phyloP scores from a whole-genome alignment of 2,888 invertebrate genomes.

The Pammene fasciana region DNA sequence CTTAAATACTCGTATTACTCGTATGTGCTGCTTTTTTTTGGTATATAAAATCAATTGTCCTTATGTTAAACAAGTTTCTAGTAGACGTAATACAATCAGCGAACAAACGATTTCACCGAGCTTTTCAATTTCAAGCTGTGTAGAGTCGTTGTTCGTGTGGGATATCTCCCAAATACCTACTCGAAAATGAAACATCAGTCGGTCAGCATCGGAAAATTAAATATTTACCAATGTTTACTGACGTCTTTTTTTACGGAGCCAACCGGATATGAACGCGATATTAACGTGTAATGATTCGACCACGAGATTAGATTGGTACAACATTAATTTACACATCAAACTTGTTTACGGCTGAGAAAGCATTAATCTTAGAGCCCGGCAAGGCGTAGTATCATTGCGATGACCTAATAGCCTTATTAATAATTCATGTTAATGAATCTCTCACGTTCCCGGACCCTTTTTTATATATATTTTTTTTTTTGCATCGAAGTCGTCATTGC shows the following conservation, averaged over 20 bases:
- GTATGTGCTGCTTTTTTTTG: no score
- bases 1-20: no score
- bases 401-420: slow-evolving; percentile 5
- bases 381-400: background rate
- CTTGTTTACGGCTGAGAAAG: slow-evolving; percentile 14
- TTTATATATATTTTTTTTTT: background rate
- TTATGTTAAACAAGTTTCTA: no score
- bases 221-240: slow-evolving; percentile 22
- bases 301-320: slow-evolving; percentile 26
- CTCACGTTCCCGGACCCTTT: slow-evolving; percentile 3
- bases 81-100: no score
- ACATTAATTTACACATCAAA: slow-evolving; percentile 20
- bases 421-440: background rate
- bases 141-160: no score
- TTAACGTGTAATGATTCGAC: slow-evolving; percentile 6
- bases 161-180: background rate
- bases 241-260: slow-evolving; percentile 10
- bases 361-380: slow-evolving; percentile 19
- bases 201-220: slow-evolving; percentile 1
- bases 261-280: background rate
- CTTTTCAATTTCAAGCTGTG: background rate
- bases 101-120: no score
- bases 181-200: background rate
- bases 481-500: background rate
- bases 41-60: no score